These are phyloP conservation scores for Vulpes lagopus DNA, from an alignment of 2,113 vertebrate species.

Conservation along the genomic window DNA sequence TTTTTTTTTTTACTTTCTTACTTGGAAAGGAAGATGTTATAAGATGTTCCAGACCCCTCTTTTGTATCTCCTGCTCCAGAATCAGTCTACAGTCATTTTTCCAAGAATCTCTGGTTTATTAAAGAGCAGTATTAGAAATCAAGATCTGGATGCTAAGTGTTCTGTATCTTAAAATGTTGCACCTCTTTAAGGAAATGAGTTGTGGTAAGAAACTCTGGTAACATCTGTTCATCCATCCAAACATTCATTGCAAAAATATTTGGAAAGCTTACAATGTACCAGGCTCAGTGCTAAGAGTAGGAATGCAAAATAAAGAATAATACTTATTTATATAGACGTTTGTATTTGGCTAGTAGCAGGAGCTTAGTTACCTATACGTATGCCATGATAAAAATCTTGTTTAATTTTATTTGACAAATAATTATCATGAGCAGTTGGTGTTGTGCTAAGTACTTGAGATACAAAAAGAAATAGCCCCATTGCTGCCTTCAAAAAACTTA, in stretches of 20 bases:
- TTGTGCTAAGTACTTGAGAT: neutral
- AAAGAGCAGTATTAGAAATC: neutral
- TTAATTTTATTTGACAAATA: constrained; percentile 46
- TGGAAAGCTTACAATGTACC: neutral
- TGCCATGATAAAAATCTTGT: neutral
- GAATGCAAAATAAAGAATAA: neutral
- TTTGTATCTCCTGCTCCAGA: neutral
- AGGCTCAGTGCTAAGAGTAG: neutral
- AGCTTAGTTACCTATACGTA: neutral
- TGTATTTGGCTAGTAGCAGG: neutral
- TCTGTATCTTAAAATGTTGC: neutral
- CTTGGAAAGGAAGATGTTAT: neutral
- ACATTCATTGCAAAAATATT: neutral
- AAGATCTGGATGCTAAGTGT: neutral
- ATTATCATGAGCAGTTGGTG: neutral
- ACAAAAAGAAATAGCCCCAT: neutral
- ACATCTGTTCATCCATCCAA: neutral
- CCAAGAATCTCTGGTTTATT: neutral
- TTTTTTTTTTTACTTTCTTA: neutral
- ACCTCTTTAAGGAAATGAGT: constrained; percentile 6
- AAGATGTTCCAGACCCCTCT: neutral
- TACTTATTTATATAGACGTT: constrained; percentile 3
- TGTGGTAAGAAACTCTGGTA: neutral
- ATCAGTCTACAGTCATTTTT: neutral
- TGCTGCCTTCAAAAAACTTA: neutral